Conservation (phyloP, 1,140 invertebrate species). For the Formica exsecta region DNA sequence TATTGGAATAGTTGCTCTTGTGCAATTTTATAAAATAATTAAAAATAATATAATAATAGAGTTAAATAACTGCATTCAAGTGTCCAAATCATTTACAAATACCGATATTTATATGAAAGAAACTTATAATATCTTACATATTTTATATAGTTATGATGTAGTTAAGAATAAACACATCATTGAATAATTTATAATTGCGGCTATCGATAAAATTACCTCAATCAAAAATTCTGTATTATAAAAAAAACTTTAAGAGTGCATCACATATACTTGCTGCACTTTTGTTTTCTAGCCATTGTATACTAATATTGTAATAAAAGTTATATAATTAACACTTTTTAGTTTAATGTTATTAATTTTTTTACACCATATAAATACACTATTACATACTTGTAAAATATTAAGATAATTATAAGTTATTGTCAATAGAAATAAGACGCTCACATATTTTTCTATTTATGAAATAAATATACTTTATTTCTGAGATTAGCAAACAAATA, state of each 20-base stretch:
- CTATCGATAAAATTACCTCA: constrained; percentile 38
- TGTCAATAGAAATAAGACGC: constrained; percentile 74
- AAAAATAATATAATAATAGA: constrained; percentile 19
- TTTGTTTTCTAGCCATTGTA: constrained; percentile 53
- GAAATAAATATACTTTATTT: constrained; percentile 65
- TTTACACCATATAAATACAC: constrained; percentile 19
- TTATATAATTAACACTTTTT: constrained; percentile 55
- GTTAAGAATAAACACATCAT: constrained; percentile 39
- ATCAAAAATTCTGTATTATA: constrained; percentile 50
- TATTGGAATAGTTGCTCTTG: constrained; percentile 16
- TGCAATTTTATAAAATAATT: constrained; percentile 53
- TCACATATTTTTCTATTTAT: constrained; percentile 77
- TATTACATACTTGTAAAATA: constrained; percentile 13
- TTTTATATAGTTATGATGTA: constrained; percentile 49
- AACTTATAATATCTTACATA: constrained; percentile 37
- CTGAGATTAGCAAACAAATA: constrained; percentile 23
- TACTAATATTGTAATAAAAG: constrained; percentile 64
- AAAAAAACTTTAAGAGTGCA: constrained; percentile 27
- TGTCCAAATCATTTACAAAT: constrained; percentile 41
- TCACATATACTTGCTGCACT: constrained; percentile 26
- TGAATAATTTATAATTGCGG: constrained; percentile 19
- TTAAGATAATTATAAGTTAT: constrained; percentile 64
- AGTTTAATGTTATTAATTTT: constrained; percentile 39
- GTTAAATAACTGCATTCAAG: not conserved
- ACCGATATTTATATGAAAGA: constrained; percentile 19